Percentiles rank a stretch among this genome's conserved stretches.
phyloP scores from a whole-genome alignment of 2,113 vertebrate species.

The Eupsittula cactorum region DNA sequence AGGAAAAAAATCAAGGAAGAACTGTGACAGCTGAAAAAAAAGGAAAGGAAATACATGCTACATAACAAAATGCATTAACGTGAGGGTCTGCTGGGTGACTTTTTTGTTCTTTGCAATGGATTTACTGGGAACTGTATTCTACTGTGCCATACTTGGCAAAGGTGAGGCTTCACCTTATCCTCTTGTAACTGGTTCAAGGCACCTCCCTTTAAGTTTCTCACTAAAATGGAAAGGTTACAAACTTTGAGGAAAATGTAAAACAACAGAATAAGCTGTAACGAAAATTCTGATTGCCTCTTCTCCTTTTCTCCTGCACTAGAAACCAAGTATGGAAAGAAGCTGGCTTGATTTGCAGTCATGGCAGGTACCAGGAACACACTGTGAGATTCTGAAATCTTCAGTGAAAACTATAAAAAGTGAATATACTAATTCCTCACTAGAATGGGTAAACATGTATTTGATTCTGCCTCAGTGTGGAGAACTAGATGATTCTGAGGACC shows the following conservation, averaged over 20 bases:
- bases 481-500: not conserved
- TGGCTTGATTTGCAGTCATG: not conserved
- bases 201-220: not conserved
- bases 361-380: not conserved
- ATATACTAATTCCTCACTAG: not conserved
- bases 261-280: not conserved
- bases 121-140: not conserved
- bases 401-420: not conserved
- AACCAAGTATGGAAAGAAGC: not conserved
- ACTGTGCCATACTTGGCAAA: not conserved
- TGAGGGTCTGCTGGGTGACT: not conserved
- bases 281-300: not conserved
- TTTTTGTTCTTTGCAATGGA: not conserved
- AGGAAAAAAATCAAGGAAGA: not conserved
- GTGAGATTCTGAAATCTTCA: not conserved
- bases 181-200: not conserved
- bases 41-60: not conserved
- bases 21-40: not conserved
- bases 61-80: not conserved
- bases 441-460: not conserved
- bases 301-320: not conserved
- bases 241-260: not conserved
- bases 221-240: not conserved
- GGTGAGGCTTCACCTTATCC: not conserved
- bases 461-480: not conserved